phyloP scores from a whole-genome alignment of 2,797 vertebrate species.

The Coregonus ussuriensis region DNA sequence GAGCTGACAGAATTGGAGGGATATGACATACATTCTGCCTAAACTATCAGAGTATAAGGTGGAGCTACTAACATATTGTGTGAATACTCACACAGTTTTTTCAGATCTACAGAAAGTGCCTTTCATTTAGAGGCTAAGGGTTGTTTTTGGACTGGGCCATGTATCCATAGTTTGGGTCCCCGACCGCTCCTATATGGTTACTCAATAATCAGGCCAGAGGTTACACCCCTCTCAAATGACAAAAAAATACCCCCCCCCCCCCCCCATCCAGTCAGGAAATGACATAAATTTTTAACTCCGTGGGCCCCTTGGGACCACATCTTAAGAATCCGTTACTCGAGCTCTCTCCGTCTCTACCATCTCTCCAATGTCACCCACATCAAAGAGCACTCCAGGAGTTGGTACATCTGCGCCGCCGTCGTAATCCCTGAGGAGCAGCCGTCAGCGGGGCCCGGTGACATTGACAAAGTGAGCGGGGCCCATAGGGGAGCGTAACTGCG shows the following conservation, averaged over 20 bases:
- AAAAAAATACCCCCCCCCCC: not conserved
- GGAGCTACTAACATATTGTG: too few relatives aligned
- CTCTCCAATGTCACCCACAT: slow-evolving; percentile 47
- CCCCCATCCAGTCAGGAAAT: slow-evolving; percentile 35
- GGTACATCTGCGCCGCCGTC: slow-evolving; percentile 29
- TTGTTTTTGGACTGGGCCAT: not conserved
- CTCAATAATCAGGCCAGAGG: not conserved
- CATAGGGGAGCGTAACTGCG: slow-evolving; percentile 57
- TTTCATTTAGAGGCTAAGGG: not conserved
- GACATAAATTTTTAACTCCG: slow-evolving; percentile 54
- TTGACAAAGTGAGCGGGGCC: slow-evolving; percentile 51
- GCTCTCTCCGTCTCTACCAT: slow-evolving; percentile 29
- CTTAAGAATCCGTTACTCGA: slow-evolving; percentile 20
- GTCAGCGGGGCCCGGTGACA: slow-evolving; percentile 52
- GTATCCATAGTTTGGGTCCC: not conserved
- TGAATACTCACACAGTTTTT: too few relatives aligned
- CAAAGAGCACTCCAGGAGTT: slow-evolving; percentile 47
- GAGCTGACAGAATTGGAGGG: too few relatives aligned
- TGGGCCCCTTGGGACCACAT: slow-evolving; percentile 14
- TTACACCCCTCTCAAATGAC: not conserved
- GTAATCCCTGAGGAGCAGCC: slow-evolving; percentile 51
- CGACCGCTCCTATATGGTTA: not conserved
- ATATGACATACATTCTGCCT: too few relatives aligned
- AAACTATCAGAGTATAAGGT: too few relatives aligned
- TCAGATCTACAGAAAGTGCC: too few relatives aligned